Evolutionary conservation across 1,140 invertebrate genomes (phyloP), one percentile per base, ranked within the genome.

Genomic region (Psix sp.): DNA sequence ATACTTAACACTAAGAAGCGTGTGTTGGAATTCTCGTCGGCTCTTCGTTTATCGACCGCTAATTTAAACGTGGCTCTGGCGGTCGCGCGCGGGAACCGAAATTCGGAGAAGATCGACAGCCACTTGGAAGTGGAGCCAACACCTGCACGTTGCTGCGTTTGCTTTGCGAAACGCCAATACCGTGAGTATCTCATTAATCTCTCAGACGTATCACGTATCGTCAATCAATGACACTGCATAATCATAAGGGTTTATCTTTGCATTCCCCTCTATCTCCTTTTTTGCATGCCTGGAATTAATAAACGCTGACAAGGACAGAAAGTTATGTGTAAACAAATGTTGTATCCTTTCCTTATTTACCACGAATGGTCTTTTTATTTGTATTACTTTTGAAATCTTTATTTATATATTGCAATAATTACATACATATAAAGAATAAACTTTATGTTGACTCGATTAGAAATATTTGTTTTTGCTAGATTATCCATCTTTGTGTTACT

Each of bases 81-180:
- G 15, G 38, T 16, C 11, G 10, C 5, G 15, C 4, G 16, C 40
- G 40, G 5, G 20, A 15, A 24, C 10, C 26, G 10, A 42, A 42
- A 42, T 42, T 3, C 7, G 26, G 2, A 29, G 26, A 7, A 3
- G 7, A 29, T n/a, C 26, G n/a, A 29, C 6, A 7, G n/a, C 2
- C 26, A 29, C 26, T n/a, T 29, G 26, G n/a, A n/a, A n/a, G n/a
- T n/a, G n/a, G n/a, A 29, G 2, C 35, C 20, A 14, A 26, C 51
- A 54, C 31, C 56, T 48, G 56, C 56, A 48, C 56, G 24, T 40
- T 48, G 33, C 24, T 39, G 35, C 33, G 45, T 40, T 60, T 60
- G 43, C 49, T 60, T 60, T 60, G 56, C 45, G 45, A 60, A 60
- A 60, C 56, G 43, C 56, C 43, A 43, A 60, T 60, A 49, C 45